Percentiles rank a stretch among this genome's conserved stretches.
These are phyloP conservation scores for Athene cunicularia DNA, from an alignment of 2,113 vertebrate species.

Conservation along the genomic window DNA sequence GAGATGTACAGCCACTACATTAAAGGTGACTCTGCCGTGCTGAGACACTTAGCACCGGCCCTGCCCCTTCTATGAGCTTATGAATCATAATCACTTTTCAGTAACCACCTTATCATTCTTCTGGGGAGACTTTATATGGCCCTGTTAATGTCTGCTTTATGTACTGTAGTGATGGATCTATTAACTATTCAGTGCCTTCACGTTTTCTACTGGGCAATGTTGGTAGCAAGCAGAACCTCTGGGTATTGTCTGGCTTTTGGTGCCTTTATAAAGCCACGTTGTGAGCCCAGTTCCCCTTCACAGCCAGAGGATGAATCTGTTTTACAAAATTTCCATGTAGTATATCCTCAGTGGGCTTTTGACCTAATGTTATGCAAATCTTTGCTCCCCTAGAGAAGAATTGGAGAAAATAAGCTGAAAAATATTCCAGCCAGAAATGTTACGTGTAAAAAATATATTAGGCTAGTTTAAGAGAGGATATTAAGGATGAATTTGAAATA, in stretches of 20 bases:
- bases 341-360: slow-evolving; percentile 1
- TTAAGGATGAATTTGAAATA: slow-evolving; percentile 12
- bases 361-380: slow-evolving; percentile 23
- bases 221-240: background rate
- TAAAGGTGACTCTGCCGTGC: background rate
- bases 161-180: background rate
- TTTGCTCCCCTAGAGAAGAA: background rate
- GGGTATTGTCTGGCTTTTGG: background rate
- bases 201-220: background rate
- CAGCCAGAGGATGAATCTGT: background rate
- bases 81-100: slow-evolving; percentile 10
- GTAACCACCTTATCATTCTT: background rate
- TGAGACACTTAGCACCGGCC: background rate
- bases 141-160: background rate
- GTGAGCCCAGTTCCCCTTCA: background rate
- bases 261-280: background rate
- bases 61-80: background rate
- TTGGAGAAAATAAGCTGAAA: slow-evolving; percentile 2
- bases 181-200: background rate
- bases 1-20: background rate
- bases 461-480: background rate
- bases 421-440: slow-evolving; percentile 37
- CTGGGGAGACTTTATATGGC: background rate
- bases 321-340: background rate
- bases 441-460: background rate